These are phyloP conservation scores for Drosophila willistoni DNA, from an alignment of 1,140 invertebrate species.

Conservation along the genomic window DNA sequence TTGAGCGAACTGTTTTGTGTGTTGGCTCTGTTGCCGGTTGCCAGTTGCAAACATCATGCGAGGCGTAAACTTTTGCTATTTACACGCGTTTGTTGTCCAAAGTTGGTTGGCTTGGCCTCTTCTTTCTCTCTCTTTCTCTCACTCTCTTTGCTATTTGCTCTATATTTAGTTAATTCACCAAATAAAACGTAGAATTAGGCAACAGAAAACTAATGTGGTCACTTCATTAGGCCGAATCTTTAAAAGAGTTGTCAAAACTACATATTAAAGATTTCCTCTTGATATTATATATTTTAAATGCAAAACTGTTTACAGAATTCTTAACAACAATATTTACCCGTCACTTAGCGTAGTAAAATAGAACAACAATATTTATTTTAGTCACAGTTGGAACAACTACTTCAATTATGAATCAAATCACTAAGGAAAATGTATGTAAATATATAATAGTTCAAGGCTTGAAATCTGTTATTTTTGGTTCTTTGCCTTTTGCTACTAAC, in stretches of 20 bases:
- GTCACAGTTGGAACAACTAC: neutral
- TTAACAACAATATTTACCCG: no score
- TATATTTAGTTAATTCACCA: constrained; percentile 12
- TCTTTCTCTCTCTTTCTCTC: neutral
- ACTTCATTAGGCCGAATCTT: constrained; percentile 13
- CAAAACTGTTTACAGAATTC: no score
- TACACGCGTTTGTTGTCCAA: constrained; percentile 32
- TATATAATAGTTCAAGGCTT: neutral
- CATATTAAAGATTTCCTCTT: neutral
- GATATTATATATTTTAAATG: neutral
- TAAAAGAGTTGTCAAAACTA: neutral
- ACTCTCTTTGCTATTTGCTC: neutral
- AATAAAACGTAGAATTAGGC: constrained; percentile 1
- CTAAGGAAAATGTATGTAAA: neutral
- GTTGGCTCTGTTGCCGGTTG: constrained; percentile 2
- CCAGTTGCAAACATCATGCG: constrained; percentile 15
- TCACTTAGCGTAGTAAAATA: no score
- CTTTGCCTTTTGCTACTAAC: neutral
- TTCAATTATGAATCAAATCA: constrained; percentile 6
- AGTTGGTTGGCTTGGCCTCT: constrained; percentile 2
- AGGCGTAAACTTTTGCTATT: constrained; percentile 26
- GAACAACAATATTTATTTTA: neutral
- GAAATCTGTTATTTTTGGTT: neutral
- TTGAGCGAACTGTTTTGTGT: constrained; percentile 17
- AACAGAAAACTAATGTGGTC: constrained; percentile 5